Conservation (phyloP, 2,113 vertebrate species). For the Jacana jacana region DNA sequence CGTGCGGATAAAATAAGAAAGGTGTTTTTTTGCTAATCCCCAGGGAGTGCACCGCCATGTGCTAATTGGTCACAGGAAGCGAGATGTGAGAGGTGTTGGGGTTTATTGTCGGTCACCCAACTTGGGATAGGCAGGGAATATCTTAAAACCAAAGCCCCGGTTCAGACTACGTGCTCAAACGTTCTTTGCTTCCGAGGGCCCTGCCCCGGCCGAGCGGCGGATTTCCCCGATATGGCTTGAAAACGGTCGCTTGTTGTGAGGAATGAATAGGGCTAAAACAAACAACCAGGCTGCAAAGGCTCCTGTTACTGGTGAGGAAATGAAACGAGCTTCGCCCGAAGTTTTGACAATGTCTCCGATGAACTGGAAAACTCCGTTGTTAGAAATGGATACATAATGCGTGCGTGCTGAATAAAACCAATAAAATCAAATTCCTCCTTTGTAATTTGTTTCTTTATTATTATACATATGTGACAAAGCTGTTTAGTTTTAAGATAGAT, state of each 20-base stretch:
- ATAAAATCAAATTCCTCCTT: slow-evolving; percentile 32
- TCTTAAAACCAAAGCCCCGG: neutral
- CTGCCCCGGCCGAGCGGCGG: neutral
- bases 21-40: slow-evolving; percentile 8
- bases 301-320: neutral
- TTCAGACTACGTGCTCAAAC: neutral
- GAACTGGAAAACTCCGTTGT: slow-evolving; percentile 14
- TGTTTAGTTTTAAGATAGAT: slow-evolving; percentile 44
- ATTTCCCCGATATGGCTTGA: neutral
- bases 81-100: neutral
- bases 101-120: neutral
- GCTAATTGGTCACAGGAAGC: neutral
- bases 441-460: slow-evolving; percentile 34
- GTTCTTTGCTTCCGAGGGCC: neutral
- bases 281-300: neutral
- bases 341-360: neutral
- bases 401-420: neutral
- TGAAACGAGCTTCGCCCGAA: neutral
- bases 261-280: neutral
- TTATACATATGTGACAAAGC: slow-evolving; percentile 15
- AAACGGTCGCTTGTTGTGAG: neutral
- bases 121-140: neutral
- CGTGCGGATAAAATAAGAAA: neutral
- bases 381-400: neutral
- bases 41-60: neutral